Evolutionary conservation across 2,113 vertebrate species (phyloP).

Genomic region (Gnathonemus echidnorhynchus): DNA sequence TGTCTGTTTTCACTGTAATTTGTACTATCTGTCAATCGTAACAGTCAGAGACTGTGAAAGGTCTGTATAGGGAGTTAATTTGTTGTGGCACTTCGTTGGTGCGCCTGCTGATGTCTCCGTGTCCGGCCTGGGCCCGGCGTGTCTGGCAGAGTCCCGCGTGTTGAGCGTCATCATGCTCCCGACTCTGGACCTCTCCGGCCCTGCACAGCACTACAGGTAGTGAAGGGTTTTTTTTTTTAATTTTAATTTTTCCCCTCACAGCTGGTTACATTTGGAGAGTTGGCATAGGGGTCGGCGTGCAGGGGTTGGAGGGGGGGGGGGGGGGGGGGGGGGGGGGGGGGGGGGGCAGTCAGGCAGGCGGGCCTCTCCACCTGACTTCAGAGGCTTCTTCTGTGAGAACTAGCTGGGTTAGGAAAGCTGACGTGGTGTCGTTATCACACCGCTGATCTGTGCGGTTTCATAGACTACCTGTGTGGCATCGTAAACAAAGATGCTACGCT

Average conservation of each 20-base stretch:
- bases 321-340: not conserved
- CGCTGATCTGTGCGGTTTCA: not conserved
- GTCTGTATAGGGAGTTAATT: not conserved
- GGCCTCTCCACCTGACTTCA: not conserved
- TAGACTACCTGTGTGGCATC: not conserved
- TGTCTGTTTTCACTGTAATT: not conserved
- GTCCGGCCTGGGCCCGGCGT: slow-evolving; percentile 21
- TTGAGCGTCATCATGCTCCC: slow-evolving; percentile 48
- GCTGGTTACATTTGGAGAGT: not conserved
- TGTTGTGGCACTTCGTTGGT: not conserved
- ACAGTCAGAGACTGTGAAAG: not conserved
- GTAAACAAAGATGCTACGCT: not conserved
- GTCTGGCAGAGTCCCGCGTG: slow-evolving; percentile 39
- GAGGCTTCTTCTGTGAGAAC: not conserved
- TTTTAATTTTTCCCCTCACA: no score
- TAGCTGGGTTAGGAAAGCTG: not conserved
- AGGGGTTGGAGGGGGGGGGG: not conserved
- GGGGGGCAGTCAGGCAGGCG: not conserved
- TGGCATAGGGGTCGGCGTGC: not conserved
- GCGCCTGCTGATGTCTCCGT: not conserved
- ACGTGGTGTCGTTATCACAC: not conserved
- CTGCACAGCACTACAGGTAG: slow-evolving; percentile 36
- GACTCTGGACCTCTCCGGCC: slow-evolving; percentile 22
- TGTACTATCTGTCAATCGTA: not conserved
- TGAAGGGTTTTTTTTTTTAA: no score